These are phyloP conservation scores for Saguinus imperator DNA, from an alignment of 2,113 vertebrate genomes.

Conservation along the genomic window DNA sequence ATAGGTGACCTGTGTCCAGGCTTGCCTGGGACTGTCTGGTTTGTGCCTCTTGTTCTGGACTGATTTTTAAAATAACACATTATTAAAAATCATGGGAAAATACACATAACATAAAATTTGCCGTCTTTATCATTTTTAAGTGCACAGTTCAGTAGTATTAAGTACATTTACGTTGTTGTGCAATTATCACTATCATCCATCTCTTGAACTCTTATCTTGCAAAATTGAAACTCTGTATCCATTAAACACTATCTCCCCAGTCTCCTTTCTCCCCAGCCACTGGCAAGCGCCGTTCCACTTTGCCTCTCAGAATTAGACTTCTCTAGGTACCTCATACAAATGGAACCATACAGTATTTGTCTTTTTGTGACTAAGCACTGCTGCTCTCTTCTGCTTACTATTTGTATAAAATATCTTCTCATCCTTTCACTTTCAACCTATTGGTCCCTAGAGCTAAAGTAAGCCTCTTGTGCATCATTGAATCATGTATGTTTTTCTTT, in stretches of 20 bases:
- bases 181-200: not conserved
- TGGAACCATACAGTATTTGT: not conserved
- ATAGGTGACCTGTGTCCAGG: not conserved
- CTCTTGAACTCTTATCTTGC: not conserved
- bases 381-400: not conserved
- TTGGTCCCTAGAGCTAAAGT: not conserved
- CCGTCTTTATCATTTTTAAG: not conserved
- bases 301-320: not conserved
- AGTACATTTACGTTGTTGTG: too few relatives aligned
- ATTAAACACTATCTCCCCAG: not conserved
- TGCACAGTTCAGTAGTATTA: not conserved
- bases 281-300: not conserved
- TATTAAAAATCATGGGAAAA: not conserved
- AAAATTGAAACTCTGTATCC: not conserved
- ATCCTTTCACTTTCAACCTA: not conserved
- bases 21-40: not conserved
- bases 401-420: not conserved
- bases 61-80: not conserved
- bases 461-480: not conserved
- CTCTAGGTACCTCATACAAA: not conserved
- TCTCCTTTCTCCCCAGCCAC: not conserved
- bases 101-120: not conserved
- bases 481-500: not conserved
- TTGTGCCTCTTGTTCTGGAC: not conserved
- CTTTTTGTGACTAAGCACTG: not conserved